phyloP scores from a whole-genome alignment of 2,113 vertebrate genomes.

The Uria lomvia region DNA sequence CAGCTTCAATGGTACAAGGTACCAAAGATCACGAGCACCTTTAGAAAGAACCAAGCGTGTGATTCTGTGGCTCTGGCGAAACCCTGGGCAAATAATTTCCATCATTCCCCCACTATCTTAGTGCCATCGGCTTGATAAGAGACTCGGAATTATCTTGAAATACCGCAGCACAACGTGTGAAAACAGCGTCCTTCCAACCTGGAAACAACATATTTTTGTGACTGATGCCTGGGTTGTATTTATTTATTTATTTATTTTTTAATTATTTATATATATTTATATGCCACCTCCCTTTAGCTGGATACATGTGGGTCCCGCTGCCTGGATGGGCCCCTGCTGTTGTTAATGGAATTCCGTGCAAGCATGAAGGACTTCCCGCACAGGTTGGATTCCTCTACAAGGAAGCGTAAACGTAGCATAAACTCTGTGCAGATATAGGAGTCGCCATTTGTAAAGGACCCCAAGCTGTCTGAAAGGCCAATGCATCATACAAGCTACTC shows the following conservation, averaged over 20 bases:
- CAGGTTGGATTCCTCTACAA: background rate
- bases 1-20: background rate
- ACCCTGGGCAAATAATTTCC: background rate
- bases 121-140: background rate
- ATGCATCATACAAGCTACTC: background rate
- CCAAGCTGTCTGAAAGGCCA: background rate
- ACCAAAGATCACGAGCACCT: background rate
- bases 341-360: background rate
- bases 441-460: background rate
- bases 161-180: background rate
- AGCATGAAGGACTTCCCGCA: background rate
- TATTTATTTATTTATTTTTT: background rate
- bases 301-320: background rate
- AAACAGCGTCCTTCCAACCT: background rate
- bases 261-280: no score
- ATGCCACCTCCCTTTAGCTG: background rate
- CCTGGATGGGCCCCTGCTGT: background rate
- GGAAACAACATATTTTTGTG: background rate
- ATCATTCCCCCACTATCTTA: background rate
- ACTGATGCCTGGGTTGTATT: background rate
- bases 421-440: background rate
- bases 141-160: background rate
- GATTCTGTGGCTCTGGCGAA: background rate
- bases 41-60: background rate
- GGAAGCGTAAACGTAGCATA: background rate